Base-by-base conservation (phyloP, 2,888 invertebrate genomes). In the Epiblema foenella region DNA sequence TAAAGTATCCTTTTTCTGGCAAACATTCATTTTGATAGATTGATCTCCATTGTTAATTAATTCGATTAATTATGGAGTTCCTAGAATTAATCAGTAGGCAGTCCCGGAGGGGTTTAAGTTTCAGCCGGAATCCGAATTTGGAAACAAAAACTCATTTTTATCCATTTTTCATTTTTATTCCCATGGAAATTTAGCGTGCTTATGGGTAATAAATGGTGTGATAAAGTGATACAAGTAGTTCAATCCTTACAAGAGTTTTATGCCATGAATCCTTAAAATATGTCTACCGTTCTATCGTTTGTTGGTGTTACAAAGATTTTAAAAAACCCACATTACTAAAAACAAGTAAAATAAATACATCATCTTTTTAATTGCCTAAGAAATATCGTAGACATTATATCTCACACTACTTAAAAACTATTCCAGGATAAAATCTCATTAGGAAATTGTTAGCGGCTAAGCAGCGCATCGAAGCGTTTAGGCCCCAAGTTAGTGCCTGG, bases 1-100 rank as follows among this genome's bases (percentile, higher is more conserved):
- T 66, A 58, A 56, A 64, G 60, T 66, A 60, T 56, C 60, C 49
- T 65, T 69, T 33, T 42, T 49, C 54, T 49, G 54, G 65, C 59
- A 65, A 70, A 70, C 66, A 70, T 70, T 65, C 59, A 66, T 70
- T 66, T 66, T 66, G 70, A 66, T 66, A 66, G 70, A 72, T 72
- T 72, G 66, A 56, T 69, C 58, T 54, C 67, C 60, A 56, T 70
- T 70, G 66, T 68, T 71, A 72, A 71, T 71, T 72, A 73, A 75
- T 74, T 65, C 69, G 68, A 74, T 75, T 74, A 75, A 75, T 74
- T 71, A 75, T 75, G 73, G 63, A 68, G 68, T 65, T 69, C 57
- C 66, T 39, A 64, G 62, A 72, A 76, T 77, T 75, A 77, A 77
- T 75, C 75, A 70, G 52, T 59, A 58, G 63, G 58, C 42, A 59